A percentile compares a stretch with the other conserved stretches of the same genome.
These are phyloP conservation scores for Andrena chrysosceles DNA, from an alignment of 2,888 invertebrate genomes.

Conservation along the genomic window DNA sequence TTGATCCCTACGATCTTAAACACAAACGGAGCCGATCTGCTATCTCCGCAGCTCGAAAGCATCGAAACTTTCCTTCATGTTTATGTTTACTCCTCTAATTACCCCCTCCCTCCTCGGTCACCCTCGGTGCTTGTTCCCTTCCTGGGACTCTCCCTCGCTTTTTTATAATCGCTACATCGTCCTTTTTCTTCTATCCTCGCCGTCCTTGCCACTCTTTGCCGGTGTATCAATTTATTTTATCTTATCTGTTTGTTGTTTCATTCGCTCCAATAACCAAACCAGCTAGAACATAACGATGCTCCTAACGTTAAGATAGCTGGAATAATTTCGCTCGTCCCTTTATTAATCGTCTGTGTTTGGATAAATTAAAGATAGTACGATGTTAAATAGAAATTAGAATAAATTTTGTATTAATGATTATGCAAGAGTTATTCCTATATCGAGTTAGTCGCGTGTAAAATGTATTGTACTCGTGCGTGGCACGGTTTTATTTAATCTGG, in stretches of 20 bases:
- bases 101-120: slow-evolving; percentile 69
- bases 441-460: neutral
- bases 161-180: slow-evolving; percentile 23
- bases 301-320: neutral
- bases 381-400: neutral
- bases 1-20: slow-evolving; percentile 10
- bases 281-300: neutral
- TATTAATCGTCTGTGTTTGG: neutral
- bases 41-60: slow-evolving; percentile 19
- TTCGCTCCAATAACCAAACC: slow-evolving; percentile 42
- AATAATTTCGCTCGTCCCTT: neutral
- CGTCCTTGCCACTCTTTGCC: neutral
- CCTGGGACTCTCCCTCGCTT: slow-evolving; percentile 54
- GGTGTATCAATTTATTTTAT: slow-evolving; percentile 24
- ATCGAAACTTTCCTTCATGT: slow-evolving; percentile 75
- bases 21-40: neutral
- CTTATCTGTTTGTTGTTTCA: slow-evolving; percentile 36
- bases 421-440: slow-evolving; percentile 5
- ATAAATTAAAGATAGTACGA: neutral
- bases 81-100: slow-evolving; percentile 83
- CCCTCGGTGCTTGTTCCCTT: slow-evolving; percentile 53
- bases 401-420: neutral
- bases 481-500: slow-evolving; percentile 1
- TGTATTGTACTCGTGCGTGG: neutral
- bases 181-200: neutral